Evolutionary conservation across 2,113 vertebrate species (phyloP), one percentile per base, ranked within the genome.

Genomic region (Saccopteryx leptura): DNA sequence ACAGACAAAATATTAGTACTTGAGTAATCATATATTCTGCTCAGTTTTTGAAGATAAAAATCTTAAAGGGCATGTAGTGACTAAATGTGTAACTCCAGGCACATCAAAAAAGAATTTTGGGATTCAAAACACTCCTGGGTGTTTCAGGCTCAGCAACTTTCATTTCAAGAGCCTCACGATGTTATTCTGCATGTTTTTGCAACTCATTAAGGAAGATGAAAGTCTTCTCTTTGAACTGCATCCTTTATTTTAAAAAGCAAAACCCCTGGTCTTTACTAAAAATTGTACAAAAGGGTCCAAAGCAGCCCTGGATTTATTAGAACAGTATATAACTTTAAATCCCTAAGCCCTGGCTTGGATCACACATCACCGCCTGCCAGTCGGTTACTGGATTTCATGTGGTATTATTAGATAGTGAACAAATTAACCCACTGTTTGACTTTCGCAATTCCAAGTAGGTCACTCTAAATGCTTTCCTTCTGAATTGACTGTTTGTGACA

Each of bases 141-240:
- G 96, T 50, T 94, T 95, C 60, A 80, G 58, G 31, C 21, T 63
- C 72, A 88, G 66, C 85, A 93, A 82, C 86, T 79, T 95, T 89
- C 89, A 97, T 95, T 93, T 75, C 82, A 97, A 92, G 56, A 1
- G 61, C 18, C 12, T 63, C 21, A 66, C n/a, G 39, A 93, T 89
- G 17, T 74, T 93, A 88, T 93, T 72, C 18, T 93, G 21, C 21
- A 61, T 96, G 39, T 54, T 96, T 95, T 96, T 97, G 19, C 17
- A 87, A 92, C 50, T 86, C 9, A 52, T 93, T 96, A 76, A 61
- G 81, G 56, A 94, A 65, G 26, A 89, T 33, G 66, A 66, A 31
- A 80, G 71, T 28, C 50, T 74, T 83, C 90, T 83, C 31, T 86
- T 54, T 39, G 39, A 84, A 79, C 0, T 14, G 21, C 85, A 83